Evolutionary conservation across 2,113 vertebrate species (phyloP).

Genomic region (Anoplopoma fimbria): DNA sequence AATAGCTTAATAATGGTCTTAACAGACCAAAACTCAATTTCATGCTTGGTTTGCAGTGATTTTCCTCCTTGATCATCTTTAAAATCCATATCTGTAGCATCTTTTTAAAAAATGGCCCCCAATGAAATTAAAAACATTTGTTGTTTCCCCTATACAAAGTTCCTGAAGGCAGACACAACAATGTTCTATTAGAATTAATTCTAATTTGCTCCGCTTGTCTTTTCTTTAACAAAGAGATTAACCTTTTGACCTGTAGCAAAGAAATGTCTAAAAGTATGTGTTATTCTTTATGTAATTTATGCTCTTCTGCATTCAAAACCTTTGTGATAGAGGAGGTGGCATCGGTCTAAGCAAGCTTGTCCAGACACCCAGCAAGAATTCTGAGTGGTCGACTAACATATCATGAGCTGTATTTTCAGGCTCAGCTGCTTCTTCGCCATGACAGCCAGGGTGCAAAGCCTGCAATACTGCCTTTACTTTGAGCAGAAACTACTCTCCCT

Average conservation of each 20-base stretch:
- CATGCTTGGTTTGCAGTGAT: constrained; percentile 32
- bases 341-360: neutral
- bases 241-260: neutral
- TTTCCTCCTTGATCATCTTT: constrained; percentile 19
- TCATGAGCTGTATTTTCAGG: neutral
- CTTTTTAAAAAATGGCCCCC: neutral
- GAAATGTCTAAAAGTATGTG: neutral
- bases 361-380: neutral
- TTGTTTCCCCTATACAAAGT: neutral
- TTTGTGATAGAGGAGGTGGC: neutral
- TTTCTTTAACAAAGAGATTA: constrained; percentile 3
- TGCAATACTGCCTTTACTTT: neutral
- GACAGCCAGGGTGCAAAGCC: neutral
- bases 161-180: too few species aligned
- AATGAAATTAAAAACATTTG: neutral
- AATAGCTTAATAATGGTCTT: neutral
- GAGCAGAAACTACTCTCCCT: neutral
- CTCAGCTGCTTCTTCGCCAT: constrained; percentile 9
- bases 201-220: neutral
- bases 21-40: constrained; percentile 24
- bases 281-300: neutral
- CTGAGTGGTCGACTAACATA: neutral
- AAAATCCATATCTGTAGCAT: constrained; percentile 1
- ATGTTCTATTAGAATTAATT: neutral
- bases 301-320: neutral